phyloP scores from a whole-genome alignment of 2,113 vertebrate genomes.

The Bostrychus sinensis region DNA sequence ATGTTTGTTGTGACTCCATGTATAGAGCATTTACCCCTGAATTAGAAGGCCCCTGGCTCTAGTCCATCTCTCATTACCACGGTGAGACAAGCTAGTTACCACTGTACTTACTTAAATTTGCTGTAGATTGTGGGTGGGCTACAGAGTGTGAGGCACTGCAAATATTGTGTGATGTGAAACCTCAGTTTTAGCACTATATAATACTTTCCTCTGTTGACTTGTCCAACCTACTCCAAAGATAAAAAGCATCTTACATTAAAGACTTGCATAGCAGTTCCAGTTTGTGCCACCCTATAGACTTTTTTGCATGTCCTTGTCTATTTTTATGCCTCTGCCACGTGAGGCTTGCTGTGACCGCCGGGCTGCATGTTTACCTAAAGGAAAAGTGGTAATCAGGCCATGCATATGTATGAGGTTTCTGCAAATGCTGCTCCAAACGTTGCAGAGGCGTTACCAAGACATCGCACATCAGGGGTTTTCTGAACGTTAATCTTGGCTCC shows the following conservation, averaged over 20 bases:
- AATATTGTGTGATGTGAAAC: too few relatives aligned
- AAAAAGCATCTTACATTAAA: background rate
- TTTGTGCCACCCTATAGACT: background rate
- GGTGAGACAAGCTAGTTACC: too few relatives aligned
- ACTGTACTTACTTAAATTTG: too few relatives aligned
- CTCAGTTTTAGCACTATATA: too few relatives aligned
- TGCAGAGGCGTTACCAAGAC: slow-evolving; percentile 46
- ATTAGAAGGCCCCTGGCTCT: too few relatives aligned
- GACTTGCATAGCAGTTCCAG: background rate
- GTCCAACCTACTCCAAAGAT: too few relatives aligned
- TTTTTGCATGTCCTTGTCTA: slow-evolving; percentile 1
- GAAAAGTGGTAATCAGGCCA: slow-evolving; percentile 41
- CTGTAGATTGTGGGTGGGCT: too few relatives aligned
- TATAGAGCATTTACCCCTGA: too few relatives aligned
- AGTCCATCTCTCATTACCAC: too few relatives aligned
- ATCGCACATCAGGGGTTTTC: slow-evolving; percentile 22
- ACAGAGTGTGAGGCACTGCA: too few relatives aligned
- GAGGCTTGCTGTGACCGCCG: slow-evolving; percentile 18
- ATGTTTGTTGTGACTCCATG: too few relatives aligned
- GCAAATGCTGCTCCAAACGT: slow-evolving; percentile 25
- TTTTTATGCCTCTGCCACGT: slow-evolving; percentile 13
- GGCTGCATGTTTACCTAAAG: slow-evolving; percentile 48
- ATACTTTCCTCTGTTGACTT: too few relatives aligned
- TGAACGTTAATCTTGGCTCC: slow-evolving; percentile 8
- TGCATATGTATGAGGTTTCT: slow-evolving; percentile 49